Evolutionary conservation across 2,888 invertebrate species (phyloP).

Genomic region (Rhorus exstirpatorius): DNA sequence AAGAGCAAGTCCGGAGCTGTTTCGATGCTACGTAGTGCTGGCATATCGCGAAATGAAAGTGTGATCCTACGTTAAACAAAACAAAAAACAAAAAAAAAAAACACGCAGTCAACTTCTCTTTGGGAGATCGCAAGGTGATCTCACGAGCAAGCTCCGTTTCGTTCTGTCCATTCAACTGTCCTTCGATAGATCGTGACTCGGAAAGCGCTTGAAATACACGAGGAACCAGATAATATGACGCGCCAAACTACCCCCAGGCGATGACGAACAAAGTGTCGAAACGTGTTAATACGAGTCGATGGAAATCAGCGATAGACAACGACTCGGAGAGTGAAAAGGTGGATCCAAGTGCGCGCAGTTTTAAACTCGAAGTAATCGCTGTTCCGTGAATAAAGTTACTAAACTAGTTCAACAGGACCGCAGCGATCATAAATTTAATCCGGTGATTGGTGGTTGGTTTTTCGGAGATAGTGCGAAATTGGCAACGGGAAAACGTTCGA

Average conservation of each 20-base stretch:
- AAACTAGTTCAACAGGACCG: not conserved
- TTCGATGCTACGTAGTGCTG: not conserved
- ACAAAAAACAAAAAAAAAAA: not conserved
- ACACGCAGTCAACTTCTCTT: not conserved
- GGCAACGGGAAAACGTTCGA: not conserved
- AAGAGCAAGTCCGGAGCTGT: constrained; percentile 10
- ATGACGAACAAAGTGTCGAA: constrained; percentile 3
- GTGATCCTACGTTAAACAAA: not conserved
- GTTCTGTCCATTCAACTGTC: not conserved
- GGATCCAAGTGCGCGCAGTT: not conserved
- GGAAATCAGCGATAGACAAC: constrained; percentile 20
- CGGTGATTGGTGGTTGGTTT: not conserved
- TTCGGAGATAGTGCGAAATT: too few species aligned
- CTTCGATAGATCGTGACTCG: not conserved
- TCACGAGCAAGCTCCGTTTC: not conserved
- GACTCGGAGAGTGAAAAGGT: constrained; percentile 20
- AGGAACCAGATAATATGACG: constrained; percentile 5
- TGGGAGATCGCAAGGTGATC: not conserved
- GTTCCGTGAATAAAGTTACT: constrained; percentile 7
- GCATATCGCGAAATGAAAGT: constrained; percentile 14
- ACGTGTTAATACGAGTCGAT: not conserved
- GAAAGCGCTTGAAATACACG: not conserved
- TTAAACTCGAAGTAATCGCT: not conserved
- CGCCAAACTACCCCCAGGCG: constrained; percentile 13
- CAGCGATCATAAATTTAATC: not conserved